These are phyloP conservation scores for Ochropleura leucogaster DNA, from an alignment of 2,888 invertebrate species.

Conservation along the genomic window DNA sequence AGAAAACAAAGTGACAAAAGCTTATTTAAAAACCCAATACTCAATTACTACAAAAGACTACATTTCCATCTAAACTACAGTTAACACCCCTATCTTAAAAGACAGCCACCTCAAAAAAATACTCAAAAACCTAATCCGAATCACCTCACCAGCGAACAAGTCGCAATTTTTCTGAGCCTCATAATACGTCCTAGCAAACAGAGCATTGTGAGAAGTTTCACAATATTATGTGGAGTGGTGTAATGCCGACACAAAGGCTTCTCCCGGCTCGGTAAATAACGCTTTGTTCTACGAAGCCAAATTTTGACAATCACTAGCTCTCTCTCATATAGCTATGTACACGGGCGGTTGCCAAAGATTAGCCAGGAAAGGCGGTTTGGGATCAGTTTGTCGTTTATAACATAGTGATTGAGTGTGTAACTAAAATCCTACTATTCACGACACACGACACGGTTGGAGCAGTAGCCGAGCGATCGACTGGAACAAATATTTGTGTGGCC, in stretches of 20 bases:
- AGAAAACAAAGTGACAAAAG: background rate
- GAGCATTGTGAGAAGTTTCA: slow-evolving; percentile 88
- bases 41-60: background rate
- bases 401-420: background rate
- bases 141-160: slow-evolving; percentile 74
- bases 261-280: slow-evolving; percentile 89
- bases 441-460: no score
- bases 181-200: slow-evolving; percentile 85
- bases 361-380: slow-evolving; percentile 34
- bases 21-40: background rate
- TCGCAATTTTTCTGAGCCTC: slow-evolving; percentile 79
- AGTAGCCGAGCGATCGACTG: no score
- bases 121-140: slow-evolving; percentile 73
- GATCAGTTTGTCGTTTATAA: background rate
- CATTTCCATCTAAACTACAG: background rate
- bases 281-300: slow-evolving; percentile 91
- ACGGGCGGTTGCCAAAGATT: slow-evolving; percentile 79
- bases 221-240: slow-evolving; percentile 91
- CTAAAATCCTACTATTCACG: no score
- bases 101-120: slow-evolving; percentile 23
- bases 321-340: slow-evolving; percentile 83
- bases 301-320: slow-evolving; percentile 91
- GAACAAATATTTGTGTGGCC: no score
- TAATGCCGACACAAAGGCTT: slow-evolving; percentile 89
- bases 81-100: slow-evolving; percentile 4